A percentile compares a stretch with the other conserved stretches of the same genome.
Evolutionary conservation across 2,113 vertebrate genomes (phyloP).

Genomic region (Malurus melanocephalus): DNA sequence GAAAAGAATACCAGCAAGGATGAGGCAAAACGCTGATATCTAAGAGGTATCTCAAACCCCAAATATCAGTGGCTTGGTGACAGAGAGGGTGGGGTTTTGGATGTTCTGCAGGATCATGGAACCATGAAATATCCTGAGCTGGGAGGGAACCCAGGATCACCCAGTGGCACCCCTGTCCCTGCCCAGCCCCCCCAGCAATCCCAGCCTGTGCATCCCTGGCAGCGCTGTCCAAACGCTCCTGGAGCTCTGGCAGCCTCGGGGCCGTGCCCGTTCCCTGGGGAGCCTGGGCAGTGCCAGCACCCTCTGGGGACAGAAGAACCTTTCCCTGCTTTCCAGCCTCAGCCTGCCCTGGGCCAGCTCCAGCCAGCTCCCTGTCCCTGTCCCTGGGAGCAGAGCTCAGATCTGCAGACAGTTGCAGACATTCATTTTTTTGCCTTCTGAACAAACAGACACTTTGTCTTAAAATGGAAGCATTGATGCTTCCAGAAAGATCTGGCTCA

Average conservation of each 20-base stretch:
- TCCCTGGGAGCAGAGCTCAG: rapidly evolving
- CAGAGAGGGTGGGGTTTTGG: neutral
- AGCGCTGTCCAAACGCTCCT: neutral
- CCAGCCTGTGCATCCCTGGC: neutral
- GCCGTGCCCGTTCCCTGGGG: neutral
- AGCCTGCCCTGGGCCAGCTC: rapidly evolving
- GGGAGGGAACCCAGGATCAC: rapidly evolving
- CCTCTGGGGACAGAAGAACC: neutral
- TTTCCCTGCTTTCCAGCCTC: neutral
- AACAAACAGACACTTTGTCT: neutral
- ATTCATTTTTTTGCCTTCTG: neutral
- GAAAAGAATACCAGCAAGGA: neutral
- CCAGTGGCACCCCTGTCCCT: rapidly evolving
- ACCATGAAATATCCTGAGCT: neutral
- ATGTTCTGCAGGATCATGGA: neutral
- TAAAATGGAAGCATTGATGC: neutral
- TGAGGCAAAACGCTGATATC: neutral
- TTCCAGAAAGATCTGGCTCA: neutral
- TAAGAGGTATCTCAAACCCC: neutral
- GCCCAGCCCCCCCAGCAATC: neutral
- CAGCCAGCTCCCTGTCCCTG: neutral
- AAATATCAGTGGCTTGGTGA: neutral
- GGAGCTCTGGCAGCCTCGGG: neutral
- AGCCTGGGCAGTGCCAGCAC: neutral
- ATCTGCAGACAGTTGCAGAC: neutral